A percentile compares a stretch with the other conserved stretches of the same genome.
Evolutionary conservation across 2,888 invertebrate genomes (phyloP).

Genomic region (Troglohyphantes excavatus): DNA sequence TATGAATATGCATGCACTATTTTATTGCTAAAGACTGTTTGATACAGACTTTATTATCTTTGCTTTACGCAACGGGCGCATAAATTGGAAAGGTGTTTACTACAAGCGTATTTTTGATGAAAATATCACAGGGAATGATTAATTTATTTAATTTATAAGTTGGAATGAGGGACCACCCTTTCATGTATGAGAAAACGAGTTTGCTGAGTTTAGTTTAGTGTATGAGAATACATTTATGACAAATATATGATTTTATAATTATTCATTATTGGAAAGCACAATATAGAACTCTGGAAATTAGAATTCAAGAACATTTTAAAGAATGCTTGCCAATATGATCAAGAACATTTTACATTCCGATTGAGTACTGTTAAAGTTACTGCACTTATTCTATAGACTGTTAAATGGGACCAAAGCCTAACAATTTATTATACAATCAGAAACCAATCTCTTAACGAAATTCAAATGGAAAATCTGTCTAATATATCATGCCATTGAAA

Average conservation of each 20-base stretch:
- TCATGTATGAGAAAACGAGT: neutral
- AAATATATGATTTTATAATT: neutral
- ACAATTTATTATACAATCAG: neutral
- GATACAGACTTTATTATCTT: neutral
- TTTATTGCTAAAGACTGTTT: neutral
- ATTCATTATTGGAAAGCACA: slow-evolving; percentile 4
- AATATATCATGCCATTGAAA: too few species aligned
- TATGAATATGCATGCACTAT: neutral
- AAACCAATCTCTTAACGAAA: neutral
- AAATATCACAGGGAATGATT: neutral
- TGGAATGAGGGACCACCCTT: neutral
- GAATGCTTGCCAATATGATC: neutral
- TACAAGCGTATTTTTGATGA: neutral
- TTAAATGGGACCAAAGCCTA: slow-evolving; percentile 25
- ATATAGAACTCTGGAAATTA: slow-evolving; percentile 15
- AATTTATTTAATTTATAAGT: neutral
- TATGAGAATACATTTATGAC: neutral
- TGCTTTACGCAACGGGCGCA: neutral
- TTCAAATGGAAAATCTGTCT: too few species aligned
- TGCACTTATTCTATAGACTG: neutral
- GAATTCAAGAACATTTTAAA: neutral
- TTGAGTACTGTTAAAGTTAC: neutral
- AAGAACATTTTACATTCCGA: neutral
- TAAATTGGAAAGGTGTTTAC: neutral
- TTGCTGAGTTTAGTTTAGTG: neutral